These are phyloP conservation scores for Mycteria americana DNA, from an alignment of 2,797 vertebrate species.

Conservation along the genomic window DNA sequence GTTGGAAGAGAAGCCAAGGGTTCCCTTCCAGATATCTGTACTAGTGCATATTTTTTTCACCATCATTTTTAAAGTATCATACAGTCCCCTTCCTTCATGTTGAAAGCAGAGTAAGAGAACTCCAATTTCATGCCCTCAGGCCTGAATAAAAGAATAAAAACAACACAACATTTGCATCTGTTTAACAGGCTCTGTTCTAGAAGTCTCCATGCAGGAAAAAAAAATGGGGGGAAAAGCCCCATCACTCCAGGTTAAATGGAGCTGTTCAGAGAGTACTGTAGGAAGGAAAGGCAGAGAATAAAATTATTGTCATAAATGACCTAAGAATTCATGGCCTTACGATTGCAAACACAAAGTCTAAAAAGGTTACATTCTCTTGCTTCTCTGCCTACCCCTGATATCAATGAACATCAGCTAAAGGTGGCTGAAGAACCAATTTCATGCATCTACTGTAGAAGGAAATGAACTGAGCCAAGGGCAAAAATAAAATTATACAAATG, in stretches of 20 bases:
- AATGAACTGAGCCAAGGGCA: constrained; percentile 99
- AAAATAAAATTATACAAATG: constrained; percentile 99
- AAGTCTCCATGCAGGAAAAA: constrained; percentile 53
- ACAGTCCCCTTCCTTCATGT: constrained; percentile 67
- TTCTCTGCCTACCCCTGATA: constrained; percentile 83
- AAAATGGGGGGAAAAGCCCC: background rate
- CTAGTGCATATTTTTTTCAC: constrained; percentile 46
- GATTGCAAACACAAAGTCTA: constrained; percentile 74
- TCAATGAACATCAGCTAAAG: constrained; percentile 94
- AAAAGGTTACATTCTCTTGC: constrained; percentile 88
- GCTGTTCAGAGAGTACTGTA: constrained; percentile 31
- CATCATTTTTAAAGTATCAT: constrained; percentile 62
- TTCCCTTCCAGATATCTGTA: constrained; percentile 6
- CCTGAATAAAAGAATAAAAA: constrained; percentile 76
- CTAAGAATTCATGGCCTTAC: constrained; percentile 67
- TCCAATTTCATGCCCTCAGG: constrained; percentile 71
- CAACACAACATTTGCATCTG: constrained; percentile 78
- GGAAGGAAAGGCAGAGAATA: constrained; percentile 55
- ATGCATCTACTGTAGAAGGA: constrained; percentile 98
- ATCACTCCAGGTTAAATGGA: constrained; percentile 61
- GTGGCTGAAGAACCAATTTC: constrained; percentile 99
- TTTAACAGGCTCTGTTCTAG: constrained; percentile 71
- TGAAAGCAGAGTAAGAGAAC: constrained; percentile 71
- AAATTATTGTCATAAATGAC: constrained; percentile 74
- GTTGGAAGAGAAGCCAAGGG: constrained; percentile 30